Evolutionary conservation across 1,140 invertebrate genomes (phyloP).

Genomic region (Hesperophylax magnus): DNA sequence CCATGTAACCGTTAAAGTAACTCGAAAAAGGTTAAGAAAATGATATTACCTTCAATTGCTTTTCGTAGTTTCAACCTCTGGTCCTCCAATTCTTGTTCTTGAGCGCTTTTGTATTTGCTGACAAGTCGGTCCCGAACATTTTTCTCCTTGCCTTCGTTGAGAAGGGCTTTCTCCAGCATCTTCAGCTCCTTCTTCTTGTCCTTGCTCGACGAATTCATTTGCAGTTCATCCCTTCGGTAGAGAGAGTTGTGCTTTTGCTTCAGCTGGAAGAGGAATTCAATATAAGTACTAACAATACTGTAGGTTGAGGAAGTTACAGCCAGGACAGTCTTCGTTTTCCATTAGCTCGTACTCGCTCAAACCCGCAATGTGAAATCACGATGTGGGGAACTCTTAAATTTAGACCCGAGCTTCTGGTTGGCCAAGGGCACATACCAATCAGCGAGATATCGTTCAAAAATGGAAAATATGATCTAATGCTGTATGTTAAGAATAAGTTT

Average conservation of each 20-base stretch:
- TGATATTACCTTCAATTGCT: slow-evolving; percentile 68
- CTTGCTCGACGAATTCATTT: slow-evolving; percentile 20
- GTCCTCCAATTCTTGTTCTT: slow-evolving; percentile 71
- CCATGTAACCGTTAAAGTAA: no score
- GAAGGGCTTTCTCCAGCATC: slow-evolving; percentile 55
- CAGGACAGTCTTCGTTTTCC: no score
- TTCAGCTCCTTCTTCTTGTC: slow-evolving; percentile 54
- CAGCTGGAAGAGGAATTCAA: slow-evolving; percentile 22
- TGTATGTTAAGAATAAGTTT: no score
- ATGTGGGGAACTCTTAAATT: no score
- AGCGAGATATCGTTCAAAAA: no score
- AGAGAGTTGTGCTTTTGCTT: slow-evolving; percentile 31
- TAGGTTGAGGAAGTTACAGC: no score
- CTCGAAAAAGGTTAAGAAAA: no score
- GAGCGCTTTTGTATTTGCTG: slow-evolving; percentile 70
- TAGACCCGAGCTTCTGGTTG: no score
- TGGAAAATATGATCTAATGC: no score
- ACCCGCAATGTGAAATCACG: no score
- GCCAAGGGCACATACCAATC: no score
- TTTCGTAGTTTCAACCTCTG: slow-evolving; percentile 72
- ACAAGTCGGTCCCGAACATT: slow-evolving; percentile 66
- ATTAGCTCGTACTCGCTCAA: no score
- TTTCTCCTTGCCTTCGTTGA: slow-evolving; percentile 56
- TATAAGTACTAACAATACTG: slow-evolving; percentile 5
- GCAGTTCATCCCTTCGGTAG: slow-evolving; percentile 26